Evolutionary conservation across 2,797 vertebrate genomes (phyloP).

Genomic region (Pagetopsis macropterus): DNA sequence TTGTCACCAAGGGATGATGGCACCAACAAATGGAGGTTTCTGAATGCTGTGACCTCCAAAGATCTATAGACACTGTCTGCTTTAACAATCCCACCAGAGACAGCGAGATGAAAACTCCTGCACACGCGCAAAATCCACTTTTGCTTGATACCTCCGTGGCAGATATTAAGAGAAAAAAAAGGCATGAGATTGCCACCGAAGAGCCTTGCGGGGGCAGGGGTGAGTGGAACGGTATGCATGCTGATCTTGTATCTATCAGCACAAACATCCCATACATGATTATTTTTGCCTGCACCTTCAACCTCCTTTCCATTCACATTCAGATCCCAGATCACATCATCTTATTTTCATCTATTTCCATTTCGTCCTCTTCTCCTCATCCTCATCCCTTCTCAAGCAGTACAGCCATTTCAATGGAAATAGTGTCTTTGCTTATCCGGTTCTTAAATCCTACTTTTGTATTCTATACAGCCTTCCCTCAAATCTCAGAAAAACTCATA

Average conservation of each 20-base stretch:
- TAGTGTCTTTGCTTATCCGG: conserved; percentile 57
- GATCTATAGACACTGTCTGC: conserved; percentile 67
- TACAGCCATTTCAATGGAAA: conserved; percentile 66
- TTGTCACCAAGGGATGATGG: conserved; percentile 66
- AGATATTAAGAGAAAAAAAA: conserved; percentile 62
- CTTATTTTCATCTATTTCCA: conserved; percentile 59
- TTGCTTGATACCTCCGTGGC: conserved; percentile 61
- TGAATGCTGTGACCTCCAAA: conserved; percentile 69
- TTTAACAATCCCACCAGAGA: conserved; percentile 70
- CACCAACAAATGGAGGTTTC: conserved; percentile 71
- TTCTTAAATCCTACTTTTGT: conserved; percentile 57
- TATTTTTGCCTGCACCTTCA: conserved; percentile 70
- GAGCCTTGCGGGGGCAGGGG: conserved; percentile 58
- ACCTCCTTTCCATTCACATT: conserved; percentile 67
- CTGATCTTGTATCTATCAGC: conserved; percentile 74
- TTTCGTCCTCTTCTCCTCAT: conserved; percentile 43
- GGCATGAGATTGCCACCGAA: conserved; percentile 65
- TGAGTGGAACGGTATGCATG: conserved; percentile 67
- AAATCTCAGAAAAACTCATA: conserved; percentile 54
- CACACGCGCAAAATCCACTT: conserved; percentile 51
- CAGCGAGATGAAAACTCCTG: conserved; percentile 66
- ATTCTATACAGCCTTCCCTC: conserved; percentile 48
- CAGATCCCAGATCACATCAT: conserved; percentile 63
- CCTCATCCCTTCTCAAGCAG: conserved; percentile 40
- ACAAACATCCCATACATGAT: conserved; percentile 66